phyloP scores from a whole-genome alignment of 2,888 invertebrate species.

The Lysandra bellargus region DNA sequence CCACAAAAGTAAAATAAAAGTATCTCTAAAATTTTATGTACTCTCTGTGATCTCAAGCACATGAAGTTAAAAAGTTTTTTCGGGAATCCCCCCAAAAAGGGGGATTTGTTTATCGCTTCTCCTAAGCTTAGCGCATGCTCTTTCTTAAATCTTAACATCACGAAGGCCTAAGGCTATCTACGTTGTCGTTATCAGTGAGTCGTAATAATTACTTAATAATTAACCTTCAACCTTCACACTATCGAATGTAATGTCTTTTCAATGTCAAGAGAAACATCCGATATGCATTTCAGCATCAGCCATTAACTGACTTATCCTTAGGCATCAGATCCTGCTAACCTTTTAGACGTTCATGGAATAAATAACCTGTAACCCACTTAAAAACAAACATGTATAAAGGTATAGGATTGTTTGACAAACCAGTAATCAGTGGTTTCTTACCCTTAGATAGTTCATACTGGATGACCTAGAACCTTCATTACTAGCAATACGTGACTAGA shows the following conservation, averaged over 20 bases:
- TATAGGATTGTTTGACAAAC: not conserved
- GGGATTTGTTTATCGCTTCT: not conserved
- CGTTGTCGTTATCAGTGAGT: not conserved
- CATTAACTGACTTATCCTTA: not conserved
- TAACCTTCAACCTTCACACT: not conserved
- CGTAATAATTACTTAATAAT: slow-evolving; percentile 23
- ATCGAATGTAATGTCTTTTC: slow-evolving; percentile 20
- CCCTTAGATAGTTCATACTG: not conserved
- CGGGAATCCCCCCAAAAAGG: not conserved
- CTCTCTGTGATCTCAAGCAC: not conserved
- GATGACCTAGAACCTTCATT: not conserved
- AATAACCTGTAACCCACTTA: not conserved
- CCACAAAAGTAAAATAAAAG: not conserved
- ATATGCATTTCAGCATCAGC: not conserved
- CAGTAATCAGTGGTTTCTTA: not conserved
- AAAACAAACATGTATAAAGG: not conserved
- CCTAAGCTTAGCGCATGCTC: not conserved
- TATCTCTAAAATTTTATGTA: not conserved
- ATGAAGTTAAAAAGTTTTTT: not conserved
- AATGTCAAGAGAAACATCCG: slow-evolving; percentile 15
- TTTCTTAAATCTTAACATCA: not conserved
- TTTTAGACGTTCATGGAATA: not conserved
- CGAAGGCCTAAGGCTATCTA: slow-evolving; percentile 10
- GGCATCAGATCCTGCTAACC: not conserved
- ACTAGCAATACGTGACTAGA: slow-evolving; percentile 1